Percentiles rank a stretch among this genome's conserved stretches.
phyloP scores from a whole-genome alignment of 1,140 invertebrate genomes.

The Chironomus striatipennis region DNA sequence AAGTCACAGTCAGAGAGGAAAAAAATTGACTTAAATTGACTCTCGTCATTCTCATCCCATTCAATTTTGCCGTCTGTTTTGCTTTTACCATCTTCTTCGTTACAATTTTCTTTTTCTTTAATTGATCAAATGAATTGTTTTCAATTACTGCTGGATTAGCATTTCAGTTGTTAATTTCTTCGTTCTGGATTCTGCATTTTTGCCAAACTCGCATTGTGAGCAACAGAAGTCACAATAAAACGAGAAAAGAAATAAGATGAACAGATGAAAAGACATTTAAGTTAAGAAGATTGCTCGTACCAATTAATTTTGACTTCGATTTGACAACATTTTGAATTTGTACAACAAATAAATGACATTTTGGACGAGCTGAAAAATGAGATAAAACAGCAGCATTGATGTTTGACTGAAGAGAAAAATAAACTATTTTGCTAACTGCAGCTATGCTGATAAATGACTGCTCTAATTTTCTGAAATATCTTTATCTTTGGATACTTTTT shows the following conservation, averaged over 20 bases:
- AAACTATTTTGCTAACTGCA: too few species aligned
- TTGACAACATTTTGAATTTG: neutral
- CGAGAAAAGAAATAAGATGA: too few species aligned
- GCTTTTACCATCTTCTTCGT: neutral
- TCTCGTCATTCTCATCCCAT: neutral
- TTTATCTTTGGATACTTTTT: too few species aligned
- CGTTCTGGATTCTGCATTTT: too few species aligned
- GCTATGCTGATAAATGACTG: too few species aligned
- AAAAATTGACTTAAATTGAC: constrained; percentile 2
- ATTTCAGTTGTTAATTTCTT: neutral
- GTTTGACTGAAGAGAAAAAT: too few species aligned
- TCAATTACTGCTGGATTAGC: constrained; percentile 20
- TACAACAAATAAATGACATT: neutral
- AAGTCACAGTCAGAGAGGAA: neutral
- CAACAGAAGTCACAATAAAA: neutral
- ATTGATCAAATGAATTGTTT: constrained; percentile 18
- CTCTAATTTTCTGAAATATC: too few species aligned
- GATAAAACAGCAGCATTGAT: neutral
- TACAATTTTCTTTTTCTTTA: constrained; percentile 3
- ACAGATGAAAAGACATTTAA: too few species aligned
- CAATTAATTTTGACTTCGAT: constrained; percentile 18
- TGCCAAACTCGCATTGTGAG: neutral
- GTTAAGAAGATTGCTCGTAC: neutral
- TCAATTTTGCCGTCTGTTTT: neutral
- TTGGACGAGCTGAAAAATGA: neutral